Evolutionary conservation across 2,113 vertebrate genomes (phyloP).

Genomic region (Lophochroa leadbeateri): DNA sequence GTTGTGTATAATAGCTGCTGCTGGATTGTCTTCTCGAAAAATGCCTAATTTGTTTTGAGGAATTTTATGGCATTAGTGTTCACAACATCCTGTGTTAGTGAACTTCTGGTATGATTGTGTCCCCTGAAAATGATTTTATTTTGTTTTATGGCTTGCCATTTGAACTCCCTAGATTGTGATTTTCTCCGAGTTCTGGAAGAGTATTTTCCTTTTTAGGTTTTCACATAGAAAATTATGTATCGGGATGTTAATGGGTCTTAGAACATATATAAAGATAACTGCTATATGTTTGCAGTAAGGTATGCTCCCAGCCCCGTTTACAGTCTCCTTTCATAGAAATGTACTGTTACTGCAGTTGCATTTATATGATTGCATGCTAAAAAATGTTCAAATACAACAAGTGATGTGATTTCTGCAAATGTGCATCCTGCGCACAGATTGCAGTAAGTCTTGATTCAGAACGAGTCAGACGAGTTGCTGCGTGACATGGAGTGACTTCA

Average conservation of each 20-base stretch:
- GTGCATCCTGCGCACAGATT: neutral
- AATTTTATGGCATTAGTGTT: neutral
- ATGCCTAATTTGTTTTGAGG: neutral
- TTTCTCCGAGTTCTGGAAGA: neutral
- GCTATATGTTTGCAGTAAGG: neutral
- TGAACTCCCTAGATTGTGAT: neutral
- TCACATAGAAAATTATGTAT: neutral
- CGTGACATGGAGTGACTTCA: neutral
- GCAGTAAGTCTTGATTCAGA: neutral
- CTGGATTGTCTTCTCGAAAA: neutral
- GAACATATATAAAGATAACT: neutral
- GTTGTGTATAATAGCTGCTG: neutral
- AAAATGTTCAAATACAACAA: neutral
- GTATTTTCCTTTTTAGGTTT: neutral
- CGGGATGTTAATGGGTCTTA: neutral
- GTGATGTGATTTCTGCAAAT: neutral
- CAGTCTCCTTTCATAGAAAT: neutral
- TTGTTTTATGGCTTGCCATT: neutral
- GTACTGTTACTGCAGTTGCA: accelerated
- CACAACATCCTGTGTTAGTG: neutral
- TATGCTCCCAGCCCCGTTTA: neutral
- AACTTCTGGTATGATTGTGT: neutral
- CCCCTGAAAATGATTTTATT: neutral
- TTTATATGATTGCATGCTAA: neutral
- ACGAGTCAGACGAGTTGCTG: neutral